Percentiles rank a stretch among this genome's conserved stretches.
phyloP scores from a whole-genome alignment of 2,797 vertebrate species.

The Centroberyx gerrardi region DNA sequence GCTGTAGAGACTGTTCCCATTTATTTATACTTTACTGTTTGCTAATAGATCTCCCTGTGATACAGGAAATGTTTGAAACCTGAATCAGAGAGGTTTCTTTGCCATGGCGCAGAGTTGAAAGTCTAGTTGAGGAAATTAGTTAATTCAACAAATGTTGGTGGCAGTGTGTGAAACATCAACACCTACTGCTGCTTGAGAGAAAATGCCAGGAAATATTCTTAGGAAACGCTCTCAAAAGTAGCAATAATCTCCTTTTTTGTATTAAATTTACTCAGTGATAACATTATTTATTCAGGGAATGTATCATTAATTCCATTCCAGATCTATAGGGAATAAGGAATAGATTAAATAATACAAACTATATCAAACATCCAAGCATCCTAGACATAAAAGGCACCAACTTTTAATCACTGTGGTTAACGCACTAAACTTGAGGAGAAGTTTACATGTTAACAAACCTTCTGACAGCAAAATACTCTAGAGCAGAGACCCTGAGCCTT shows the following conservation, averaged over 20 bases:
- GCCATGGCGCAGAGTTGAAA: not conserved
- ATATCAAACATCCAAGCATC: too few species aligned
- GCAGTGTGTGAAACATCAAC: not conserved
- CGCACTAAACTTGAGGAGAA: too few species aligned
- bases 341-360: too few species aligned
- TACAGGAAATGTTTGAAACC: slow-evolving; percentile 1
- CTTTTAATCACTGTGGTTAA: too few species aligned
- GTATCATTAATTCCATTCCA: too few species aligned
- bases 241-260: too few species aligned
- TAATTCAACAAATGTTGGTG: slow-evolving; percentile 15
- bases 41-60: slow-evolving; percentile 10
- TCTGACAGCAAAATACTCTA: not conserved
- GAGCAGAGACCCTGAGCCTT: not conserved
- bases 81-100: not conserved
- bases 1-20: slow-evolving; percentile 45
- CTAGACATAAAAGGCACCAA: too few species aligned
- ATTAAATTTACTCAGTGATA: too few species aligned
- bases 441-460: not conserved
- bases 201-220: not conserved
- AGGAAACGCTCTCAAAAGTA: not conserved
- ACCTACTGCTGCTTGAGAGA: not conserved
- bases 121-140: not conserved
- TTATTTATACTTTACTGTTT: slow-evolving; percentile 38
- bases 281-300: too few species aligned
- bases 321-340: too few species aligned